Evolutionary conservation across 2,888 invertebrate species (phyloP), one percentile per base, ranked within the genome.

Genomic region (Dermolepida albohirtum): DNA sequence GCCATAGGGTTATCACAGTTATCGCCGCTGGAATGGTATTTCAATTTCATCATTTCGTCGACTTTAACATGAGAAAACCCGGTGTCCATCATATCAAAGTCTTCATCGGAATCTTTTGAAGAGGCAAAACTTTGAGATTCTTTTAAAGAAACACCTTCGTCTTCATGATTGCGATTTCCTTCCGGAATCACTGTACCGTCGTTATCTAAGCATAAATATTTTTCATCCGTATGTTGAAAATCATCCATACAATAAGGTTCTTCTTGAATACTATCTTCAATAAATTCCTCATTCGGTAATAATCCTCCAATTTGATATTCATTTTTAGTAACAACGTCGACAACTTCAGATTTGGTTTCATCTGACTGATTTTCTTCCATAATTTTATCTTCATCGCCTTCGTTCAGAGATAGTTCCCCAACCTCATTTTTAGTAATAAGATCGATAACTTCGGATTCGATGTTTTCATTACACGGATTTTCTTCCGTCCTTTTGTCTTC

Each of bases 41-140:
- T 50, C 1, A 17, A 8, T 6, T 50, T 50, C 11, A 10, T 8
- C 1, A 40, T n/a, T 17, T 40, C 54, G 40, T 54, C 54, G 17
- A 40, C 11, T 11, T 8, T 39, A 16, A 54, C 40, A 39, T 40
- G 54, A 5, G 54, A 54, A 29, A 40, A 54, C 8, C 54, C 54
- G 54, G 40, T 54, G 40, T 54, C 54, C n/a, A 54, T 11, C 16
- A 40, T 40, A 14, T 49, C 34, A 4, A 50, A 43, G 27, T 44
- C 63, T 17, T 50, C 63, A 11, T 63, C 63, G 11, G 50, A 41
- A 5, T n/a, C 27, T 11, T 5, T 14, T 43, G 22, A 47, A 1
- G 59, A 51, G 12, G 12, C 12, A 6, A 34, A 16, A 22, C 59
- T n/a, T 14, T 14, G 17, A 8, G 11, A 14, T 5, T 41, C 29